phyloP scores from a whole-genome alignment of 2,113 vertebrate genomes.

The Chunga burmeisteri region DNA sequence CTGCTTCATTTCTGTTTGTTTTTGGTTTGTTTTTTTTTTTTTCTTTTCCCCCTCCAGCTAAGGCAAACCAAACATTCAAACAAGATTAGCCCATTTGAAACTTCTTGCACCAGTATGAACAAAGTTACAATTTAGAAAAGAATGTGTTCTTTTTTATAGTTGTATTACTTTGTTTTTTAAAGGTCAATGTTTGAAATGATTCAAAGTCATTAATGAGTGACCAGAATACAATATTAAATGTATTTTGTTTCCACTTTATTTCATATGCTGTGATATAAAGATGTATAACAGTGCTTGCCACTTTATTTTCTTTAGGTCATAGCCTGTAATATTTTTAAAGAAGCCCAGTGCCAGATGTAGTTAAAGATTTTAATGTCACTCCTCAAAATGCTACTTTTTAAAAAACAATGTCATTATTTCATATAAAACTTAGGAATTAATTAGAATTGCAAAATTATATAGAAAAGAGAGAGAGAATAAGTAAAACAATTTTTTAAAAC shows the following conservation, averaged over 20 bases:
- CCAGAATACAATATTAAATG: background rate
- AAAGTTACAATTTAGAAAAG: background rate
- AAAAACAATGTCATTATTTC: background rate
- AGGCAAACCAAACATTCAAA: background rate
- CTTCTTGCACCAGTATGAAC: background rate
- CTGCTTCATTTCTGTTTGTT: background rate
- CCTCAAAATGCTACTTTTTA: background rate
- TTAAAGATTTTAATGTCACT: background rate
- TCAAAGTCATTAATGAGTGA: background rate
- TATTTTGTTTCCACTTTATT: background rate
- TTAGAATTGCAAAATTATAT: background rate
- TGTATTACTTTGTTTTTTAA: background rate
- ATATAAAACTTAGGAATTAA: background rate
- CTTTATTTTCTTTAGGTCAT: background rate
- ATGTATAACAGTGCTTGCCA: background rate
- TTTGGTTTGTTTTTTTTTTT: background rate
- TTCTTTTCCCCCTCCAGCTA: background rate
- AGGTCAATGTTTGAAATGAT: background rate
- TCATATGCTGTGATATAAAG: background rate
- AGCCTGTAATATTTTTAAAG: background rate
- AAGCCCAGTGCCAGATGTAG: background rate
- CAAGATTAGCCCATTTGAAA: background rate
- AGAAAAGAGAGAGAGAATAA: background rate
- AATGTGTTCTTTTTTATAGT: background rate
- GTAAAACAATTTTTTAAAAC: background rate